Percentiles rank a stretch among this genome's conserved stretches.
Evolutionary conservation across 2,113 vertebrate genomes (phyloP).

Genomic region (Scophthalmus maximus): DNA sequence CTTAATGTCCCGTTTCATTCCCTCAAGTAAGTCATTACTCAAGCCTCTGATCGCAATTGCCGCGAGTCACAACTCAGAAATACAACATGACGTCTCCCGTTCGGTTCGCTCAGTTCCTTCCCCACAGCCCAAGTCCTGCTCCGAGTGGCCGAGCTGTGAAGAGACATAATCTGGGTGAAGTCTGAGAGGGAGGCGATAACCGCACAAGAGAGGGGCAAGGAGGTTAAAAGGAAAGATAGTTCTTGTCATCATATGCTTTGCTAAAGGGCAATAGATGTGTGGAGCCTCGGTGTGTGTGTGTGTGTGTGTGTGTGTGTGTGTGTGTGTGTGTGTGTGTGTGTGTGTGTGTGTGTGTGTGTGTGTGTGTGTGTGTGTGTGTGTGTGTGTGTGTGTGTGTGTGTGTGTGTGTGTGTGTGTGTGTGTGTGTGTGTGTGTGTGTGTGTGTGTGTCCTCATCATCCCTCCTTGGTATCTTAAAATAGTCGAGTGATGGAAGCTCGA

Average conservation of each 20-base stretch:
- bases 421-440: conserved; percentile 14
- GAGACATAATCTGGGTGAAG: conserved; percentile 74
- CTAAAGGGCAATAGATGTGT: conserved; percentile 72
- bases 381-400: conserved; percentile 8
- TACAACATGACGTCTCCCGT: conserved; percentile 60
- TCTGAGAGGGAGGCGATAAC: conserved; percentile 79
- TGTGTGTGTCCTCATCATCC: conserved; percentile 11
- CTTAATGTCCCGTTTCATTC: conserved; percentile 54
- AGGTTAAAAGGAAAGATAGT: conserved; percentile 84
- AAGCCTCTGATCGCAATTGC: conserved; percentile 50
- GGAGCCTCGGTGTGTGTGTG: conserved; percentile 18
- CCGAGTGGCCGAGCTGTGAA: conserved; percentile 56
- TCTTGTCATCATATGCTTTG: conserved; percentile 76
- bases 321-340: conserved; percentile 17
- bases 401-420: conserved; percentile 21
- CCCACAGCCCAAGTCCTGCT: conserved; percentile 46
- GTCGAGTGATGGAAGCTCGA: conserved; percentile 77
- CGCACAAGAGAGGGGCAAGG: conserved; percentile 70
- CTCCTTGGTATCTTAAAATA: conserved; percentile 82
- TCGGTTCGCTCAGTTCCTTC: conserved; percentile 38
- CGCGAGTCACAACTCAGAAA: conserved; percentile 63
- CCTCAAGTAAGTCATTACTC: conserved; percentile 54
- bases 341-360: conserved; percentile 11
- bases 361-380: conserved; percentile 13
- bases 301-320: conserved; percentile 18